Percentiles rank a stretch among this genome's conserved stretches.
These are phyloP conservation scores for Entelurus aequoreus DNA, from an alignment of 2,113 vertebrate genomes.

Conservation along the genomic window DNA sequence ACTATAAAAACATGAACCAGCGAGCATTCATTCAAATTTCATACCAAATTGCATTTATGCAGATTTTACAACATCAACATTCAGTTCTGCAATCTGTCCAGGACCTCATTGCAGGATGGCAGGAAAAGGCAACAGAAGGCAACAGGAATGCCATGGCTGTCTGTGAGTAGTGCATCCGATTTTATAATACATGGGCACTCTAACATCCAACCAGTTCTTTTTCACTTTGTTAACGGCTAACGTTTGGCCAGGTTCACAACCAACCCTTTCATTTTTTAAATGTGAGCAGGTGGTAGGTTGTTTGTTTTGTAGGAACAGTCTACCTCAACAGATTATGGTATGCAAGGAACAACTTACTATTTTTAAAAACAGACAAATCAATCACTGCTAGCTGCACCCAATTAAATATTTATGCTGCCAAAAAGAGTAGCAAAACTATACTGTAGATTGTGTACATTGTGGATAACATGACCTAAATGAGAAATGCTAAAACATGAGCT, in stretches of 20 bases:
- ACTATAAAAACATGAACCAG: background rate
- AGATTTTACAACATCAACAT: background rate
- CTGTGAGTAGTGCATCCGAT: slow-evolving; percentile 40
- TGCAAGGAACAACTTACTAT: slow-evolving; percentile 35
- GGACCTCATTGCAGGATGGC: slow-evolving; percentile 12
- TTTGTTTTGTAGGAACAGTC: slow-evolving; percentile 42
- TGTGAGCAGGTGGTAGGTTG: slow-evolving; percentile 56
- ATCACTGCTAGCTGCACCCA: background rate
- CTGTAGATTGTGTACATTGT: too few species aligned
- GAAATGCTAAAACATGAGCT: too few species aligned
- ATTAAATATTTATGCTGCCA: too few species aligned
- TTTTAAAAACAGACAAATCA: slow-evolving; percentile 37
- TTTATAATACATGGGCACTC: slow-evolving; percentile 56
- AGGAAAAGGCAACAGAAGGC: slow-evolving; percentile 6
- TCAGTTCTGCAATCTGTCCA: slow-evolving; percentile 8
- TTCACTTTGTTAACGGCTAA: slow-evolving; percentile 38
- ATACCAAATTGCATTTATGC: background rate
- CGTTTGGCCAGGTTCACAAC: slow-evolving; percentile 29
- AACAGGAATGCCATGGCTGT: slow-evolving; percentile 16
- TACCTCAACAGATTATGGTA: slow-evolving; percentile 33
- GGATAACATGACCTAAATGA: too few species aligned
- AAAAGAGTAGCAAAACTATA: too few species aligned
- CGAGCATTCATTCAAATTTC: background rate
- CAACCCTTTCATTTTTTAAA: slow-evolving; percentile 43
- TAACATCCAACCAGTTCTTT: slow-evolving; percentile 53